These are phyloP conservation scores for Lagopus leucura DNA, from an alignment of 2,113 vertebrate genomes.

Conservation along the genomic window DNA sequence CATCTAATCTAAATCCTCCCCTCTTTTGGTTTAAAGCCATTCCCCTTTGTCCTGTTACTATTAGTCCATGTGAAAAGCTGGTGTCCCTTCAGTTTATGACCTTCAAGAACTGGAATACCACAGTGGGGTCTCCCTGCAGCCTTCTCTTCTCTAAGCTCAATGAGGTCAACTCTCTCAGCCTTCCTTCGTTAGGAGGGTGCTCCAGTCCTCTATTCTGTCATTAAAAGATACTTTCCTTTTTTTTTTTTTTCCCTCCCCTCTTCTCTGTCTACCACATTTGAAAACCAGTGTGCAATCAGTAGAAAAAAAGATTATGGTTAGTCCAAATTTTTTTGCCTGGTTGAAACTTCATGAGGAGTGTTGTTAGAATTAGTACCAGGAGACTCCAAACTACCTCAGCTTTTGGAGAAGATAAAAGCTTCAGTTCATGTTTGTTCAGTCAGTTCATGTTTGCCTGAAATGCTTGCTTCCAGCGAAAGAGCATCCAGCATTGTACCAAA, in stretches of 20 bases:
- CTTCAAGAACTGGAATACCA: too few species aligned
- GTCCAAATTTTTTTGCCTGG: neutral
- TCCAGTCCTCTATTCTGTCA: neutral
- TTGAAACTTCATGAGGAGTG: neutral
- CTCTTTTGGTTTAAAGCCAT: too few species aligned
- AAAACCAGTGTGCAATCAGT: neutral
- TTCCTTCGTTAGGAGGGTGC: too few species aligned
- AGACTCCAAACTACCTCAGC: neutral
- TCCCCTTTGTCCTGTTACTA: too few species aligned
- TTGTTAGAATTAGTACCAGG: neutral
- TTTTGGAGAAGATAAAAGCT: accelerated
- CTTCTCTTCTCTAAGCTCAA: too few species aligned
- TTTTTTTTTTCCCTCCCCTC: neutral
- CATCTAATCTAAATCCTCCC: too few species aligned
- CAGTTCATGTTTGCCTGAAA: neutral
- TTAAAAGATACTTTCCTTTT: neutral
- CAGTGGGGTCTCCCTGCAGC: too few species aligned
- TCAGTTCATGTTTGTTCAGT: neutral
- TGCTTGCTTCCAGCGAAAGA: neutral
- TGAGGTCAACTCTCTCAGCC: too few species aligned
- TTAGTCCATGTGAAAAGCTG: too few species aligned
- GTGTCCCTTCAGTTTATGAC: too few species aligned
- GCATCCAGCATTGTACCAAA: neutral
- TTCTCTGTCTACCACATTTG: neutral
- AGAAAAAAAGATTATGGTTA: neutral